Conservation (phyloP, 2,888 invertebrate genomes). For the Synanthedon formicaeformis region DNA sequence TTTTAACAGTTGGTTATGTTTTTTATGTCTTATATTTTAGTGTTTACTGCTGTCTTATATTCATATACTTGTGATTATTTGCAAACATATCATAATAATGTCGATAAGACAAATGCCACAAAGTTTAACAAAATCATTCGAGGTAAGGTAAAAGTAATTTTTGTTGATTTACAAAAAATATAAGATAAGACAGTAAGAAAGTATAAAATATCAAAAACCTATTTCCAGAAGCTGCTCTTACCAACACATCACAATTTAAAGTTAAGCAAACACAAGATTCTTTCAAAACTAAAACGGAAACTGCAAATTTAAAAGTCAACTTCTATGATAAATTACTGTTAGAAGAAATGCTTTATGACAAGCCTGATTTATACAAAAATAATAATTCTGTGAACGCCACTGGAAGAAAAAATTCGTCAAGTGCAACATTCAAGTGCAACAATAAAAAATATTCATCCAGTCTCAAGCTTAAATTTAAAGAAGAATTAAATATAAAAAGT, state of each 20-base stretch:
- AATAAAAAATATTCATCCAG: too few relatives aligned
- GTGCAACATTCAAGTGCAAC: slow-evolving; percentile 23
- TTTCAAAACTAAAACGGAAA: not conserved
- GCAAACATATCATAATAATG: too few relatives aligned
- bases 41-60: slow-evolving; percentile 22
- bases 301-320: slow-evolving; percentile 32
- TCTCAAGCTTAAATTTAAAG: too few relatives aligned
- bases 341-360: slow-evolving; percentile 45
- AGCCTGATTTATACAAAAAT: slow-evolving; percentile 32
- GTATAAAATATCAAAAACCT: too few relatives aligned
- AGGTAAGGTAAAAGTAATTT: not conserved
- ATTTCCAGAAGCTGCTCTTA: not conserved
- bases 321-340: slow-evolving; percentile 44
- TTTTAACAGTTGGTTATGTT: slow-evolving; percentile 49
- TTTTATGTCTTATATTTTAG: slow-evolving; percentile 40
- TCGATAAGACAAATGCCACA: not conserved
- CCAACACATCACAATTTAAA: not conserved
- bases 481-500: too few relatives aligned
- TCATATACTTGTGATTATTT: too few relatives aligned
- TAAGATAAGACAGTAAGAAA: too few relatives aligned
- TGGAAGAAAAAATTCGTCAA: slow-evolving; percentile 19
- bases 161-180: too few relatives aligned
- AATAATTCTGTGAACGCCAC: slow-evolving; percentile 19
- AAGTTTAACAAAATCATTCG: not conserved
- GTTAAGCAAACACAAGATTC: not conserved